phyloP scores from a whole-genome alignment of 2,113 vertebrate species.

The Aix galericulata region DNA sequence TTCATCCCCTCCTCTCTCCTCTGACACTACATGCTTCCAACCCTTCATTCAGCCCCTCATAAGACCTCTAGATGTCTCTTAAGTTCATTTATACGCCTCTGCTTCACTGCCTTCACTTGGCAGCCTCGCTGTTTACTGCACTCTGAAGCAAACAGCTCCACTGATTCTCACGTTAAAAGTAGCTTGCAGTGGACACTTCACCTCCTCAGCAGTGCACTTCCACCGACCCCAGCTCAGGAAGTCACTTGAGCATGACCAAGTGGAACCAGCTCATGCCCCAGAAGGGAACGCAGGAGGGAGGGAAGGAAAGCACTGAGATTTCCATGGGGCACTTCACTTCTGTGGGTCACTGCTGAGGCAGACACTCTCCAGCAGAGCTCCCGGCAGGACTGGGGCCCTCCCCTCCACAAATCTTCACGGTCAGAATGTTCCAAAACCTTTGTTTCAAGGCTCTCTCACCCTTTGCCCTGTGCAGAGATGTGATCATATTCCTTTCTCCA shows the following conservation, averaged over 20 bases:
- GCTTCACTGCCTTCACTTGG: neutral
- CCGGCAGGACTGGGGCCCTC: slow-evolving; percentile 25
- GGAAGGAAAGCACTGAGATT: neutral
- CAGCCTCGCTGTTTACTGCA: neutral
- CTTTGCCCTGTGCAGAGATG: neutral
- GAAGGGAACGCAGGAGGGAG: slow-evolving; percentile 1
- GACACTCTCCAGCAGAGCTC: slow-evolving; percentile 43
- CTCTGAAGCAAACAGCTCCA: neutral
- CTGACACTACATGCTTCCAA: neutral
- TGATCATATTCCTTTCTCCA: neutral
- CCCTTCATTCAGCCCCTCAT: neutral
- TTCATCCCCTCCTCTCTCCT: neutral
- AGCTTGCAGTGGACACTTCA: neutral
- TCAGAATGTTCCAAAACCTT: slow-evolving; percentile 43
- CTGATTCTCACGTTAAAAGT: rapidly evolving
- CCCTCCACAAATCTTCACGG: slow-evolving; percentile 18
- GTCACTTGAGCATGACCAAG: slow-evolving; percentile 51
- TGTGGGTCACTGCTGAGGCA: slow-evolving; percentile 44
- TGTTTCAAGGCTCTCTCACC: slow-evolving; percentile 19
- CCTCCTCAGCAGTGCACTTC: neutral
- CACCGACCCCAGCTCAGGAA: slow-evolving; percentile 2
- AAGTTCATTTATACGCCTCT: neutral
- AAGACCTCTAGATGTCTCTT: neutral
- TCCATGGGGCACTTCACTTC: neutral
- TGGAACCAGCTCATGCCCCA: slow-evolving; percentile 17